Percentiles rank a stretch among this genome's conserved stretches.
Evolutionary conservation across 2,888 invertebrate species (phyloP).

Genomic region (Ormyrus nitidulus): DNA sequence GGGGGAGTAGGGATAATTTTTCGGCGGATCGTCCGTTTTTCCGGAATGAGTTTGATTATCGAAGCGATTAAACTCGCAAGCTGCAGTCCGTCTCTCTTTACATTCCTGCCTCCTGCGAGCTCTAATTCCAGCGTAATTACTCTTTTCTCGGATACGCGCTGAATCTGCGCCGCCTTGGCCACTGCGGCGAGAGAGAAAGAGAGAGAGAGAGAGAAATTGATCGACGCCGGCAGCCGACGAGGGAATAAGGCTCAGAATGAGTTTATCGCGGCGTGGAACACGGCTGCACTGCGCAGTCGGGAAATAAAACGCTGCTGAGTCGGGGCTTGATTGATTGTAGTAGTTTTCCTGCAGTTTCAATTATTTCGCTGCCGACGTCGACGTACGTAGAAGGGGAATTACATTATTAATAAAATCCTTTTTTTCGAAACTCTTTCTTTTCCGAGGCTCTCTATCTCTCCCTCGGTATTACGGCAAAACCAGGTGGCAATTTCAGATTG

Average conservation of each 20-base stretch:
- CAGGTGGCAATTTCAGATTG: no score
- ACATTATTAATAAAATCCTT: no score
- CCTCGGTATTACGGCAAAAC: no score
- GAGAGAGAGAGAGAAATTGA: conserved; percentile 6
- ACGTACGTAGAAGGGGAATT: no score
- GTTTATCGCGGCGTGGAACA: background rate
- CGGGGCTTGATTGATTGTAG: background rate
- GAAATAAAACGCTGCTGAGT: background rate
- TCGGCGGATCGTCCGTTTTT: background rate
- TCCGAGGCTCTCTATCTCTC: no score
- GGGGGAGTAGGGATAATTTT: no score
- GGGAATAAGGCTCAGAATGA: conserved; percentile 1
- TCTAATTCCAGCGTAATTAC: conserved; percentile 72
- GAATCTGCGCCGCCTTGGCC: background rate
- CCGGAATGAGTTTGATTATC: conserved; percentile 33
- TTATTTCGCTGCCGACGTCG: background rate
- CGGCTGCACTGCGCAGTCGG: background rate
- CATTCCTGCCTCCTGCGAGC: conserved; percentile 52
- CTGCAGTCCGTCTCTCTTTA: conserved; percentile 56
- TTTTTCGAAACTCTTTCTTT: no score
- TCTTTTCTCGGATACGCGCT: conserved; percentile 62
- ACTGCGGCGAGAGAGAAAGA: no score
- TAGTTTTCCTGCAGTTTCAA: conserved; percentile 1
- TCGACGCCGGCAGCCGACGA: conserved; percentile 6
- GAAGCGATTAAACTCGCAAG: conserved; percentile 18